Conservation (phyloP, 2,797 vertebrate genomes). For the Oryzias dopingdopingensis region DNA sequence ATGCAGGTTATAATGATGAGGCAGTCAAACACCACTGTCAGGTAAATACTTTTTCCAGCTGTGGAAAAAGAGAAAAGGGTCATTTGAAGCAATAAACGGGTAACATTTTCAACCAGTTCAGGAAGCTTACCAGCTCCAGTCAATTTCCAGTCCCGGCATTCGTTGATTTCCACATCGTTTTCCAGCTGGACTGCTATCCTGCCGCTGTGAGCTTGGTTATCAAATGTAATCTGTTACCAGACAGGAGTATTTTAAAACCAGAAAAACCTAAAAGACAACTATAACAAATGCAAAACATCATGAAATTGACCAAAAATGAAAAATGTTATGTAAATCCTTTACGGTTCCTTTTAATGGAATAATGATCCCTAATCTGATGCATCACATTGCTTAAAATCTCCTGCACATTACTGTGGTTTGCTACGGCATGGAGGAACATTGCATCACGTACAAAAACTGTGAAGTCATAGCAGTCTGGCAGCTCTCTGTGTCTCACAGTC, state of each 20-base stretch:
- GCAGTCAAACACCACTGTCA: slow-evolving; percentile 88
- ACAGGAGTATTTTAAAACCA: background rate
- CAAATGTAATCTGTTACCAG: slow-evolving; percentile 83
- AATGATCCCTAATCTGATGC: background rate
- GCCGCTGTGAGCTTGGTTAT: slow-evolving; percentile 91
- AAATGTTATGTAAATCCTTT: too few relatives aligned
- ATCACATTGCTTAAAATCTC: too few relatives aligned
- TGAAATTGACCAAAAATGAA: too few relatives aligned
- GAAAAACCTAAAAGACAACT: background rate
- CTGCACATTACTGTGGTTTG: too few relatives aligned
- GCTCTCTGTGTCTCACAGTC: slow-evolving; percentile 87
- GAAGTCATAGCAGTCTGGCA: slow-evolving; percentile 94
- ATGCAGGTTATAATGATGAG: slow-evolving; percentile 87
- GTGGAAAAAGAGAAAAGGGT: slow-evolving; percentile 1
- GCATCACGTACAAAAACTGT: slow-evolving; percentile 79
- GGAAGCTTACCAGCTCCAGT: slow-evolving; percentile 83
- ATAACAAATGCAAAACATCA: background rate
- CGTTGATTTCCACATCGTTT: slow-evolving; percentile 80
- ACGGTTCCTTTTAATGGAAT: too few relatives aligned
- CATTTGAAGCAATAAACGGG: background rate
- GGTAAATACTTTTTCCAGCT: slow-evolving; percentile 85
- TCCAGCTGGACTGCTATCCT: slow-evolving; percentile 89
- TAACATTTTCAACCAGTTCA: slow-evolving; percentile 11
- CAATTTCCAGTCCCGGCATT: slow-evolving; percentile 81
- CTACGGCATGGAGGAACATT: background rate